Evolutionary conservation across 1,140 invertebrate species (phyloP).

Genomic region (Ridgeia piscesae): DNA sequence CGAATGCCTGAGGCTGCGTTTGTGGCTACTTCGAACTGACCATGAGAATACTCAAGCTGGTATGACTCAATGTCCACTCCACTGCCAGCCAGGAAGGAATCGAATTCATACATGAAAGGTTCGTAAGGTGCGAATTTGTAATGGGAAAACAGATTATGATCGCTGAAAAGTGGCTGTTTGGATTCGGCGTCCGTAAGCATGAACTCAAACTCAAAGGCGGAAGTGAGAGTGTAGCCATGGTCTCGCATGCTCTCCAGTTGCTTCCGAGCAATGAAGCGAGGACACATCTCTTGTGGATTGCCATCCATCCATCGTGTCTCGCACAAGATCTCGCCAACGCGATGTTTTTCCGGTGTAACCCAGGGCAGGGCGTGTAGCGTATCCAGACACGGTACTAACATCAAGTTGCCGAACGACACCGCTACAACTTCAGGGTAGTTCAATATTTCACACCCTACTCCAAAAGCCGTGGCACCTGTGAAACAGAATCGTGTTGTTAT

Average conservation of each 20-base stretch:
- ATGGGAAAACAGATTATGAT: neutral
- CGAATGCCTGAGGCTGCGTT: slow-evolving; percentile 21
- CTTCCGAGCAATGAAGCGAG: neutral
- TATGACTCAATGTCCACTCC: slow-evolving; percentile 27
- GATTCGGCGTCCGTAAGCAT: neutral
- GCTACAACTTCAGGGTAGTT: neutral
- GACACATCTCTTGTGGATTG: too few relatives aligned
- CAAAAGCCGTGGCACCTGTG: neutral
- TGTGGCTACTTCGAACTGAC: slow-evolving; percentile 30
- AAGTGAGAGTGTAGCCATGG: neutral
- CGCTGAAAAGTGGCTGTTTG: neutral
- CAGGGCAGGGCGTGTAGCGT: slow-evolving; percentile 3
- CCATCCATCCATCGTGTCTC: neutral
- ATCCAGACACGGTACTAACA: neutral
- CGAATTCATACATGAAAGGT: slow-evolving; percentile 18
- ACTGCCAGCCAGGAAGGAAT: slow-evolving; percentile 9
- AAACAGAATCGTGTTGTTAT: neutral
- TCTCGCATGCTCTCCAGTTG: neutral
- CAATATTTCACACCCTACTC: neutral
- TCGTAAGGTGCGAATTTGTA: slow-evolving; percentile 7
- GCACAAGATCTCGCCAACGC: slow-evolving; percentile 8
- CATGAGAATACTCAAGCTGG: slow-evolving; percentile 17
- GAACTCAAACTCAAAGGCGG: neutral
- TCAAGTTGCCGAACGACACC: slow-evolving; percentile 9
- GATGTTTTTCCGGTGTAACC: neutral